Evolutionary conservation across 2,888 invertebrate species (phyloP), one percentile per base, ranked within the genome.

Genomic region (Ypsolopha scabrella): DNA sequence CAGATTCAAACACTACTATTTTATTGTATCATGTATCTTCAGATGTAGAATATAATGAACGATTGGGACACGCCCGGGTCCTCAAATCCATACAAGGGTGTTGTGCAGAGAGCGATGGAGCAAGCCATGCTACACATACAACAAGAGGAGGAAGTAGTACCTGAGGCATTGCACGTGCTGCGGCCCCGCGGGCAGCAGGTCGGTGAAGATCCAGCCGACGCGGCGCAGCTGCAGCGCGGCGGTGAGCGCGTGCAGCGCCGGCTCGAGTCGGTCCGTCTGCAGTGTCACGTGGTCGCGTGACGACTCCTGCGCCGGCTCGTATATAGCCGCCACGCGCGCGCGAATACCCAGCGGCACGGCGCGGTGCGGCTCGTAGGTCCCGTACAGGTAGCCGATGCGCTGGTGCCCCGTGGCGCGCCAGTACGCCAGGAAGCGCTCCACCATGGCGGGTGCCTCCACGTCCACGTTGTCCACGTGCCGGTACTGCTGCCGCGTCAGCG

Each of bases 171-270:
- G 87, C 6, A 97, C 97, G 58, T 96, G 96, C 67, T 98, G 98
- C 64, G 90, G 90, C 63, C 90, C 90, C 44, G 92, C 93, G 53
- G 96, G 92, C 64, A 97, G 89, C 57, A 99, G 90, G 88, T 99
- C 99, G 13, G 99, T 99, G 81, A 99, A 99, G 63, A 99, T 95
- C 99, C 99, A 99, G 53, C 99, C 99, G 56, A 99, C 93, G 61
- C 76, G 75, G 57, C 83, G 80, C 64, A 99, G 88, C 24, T 96
- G 96, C 53, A 99, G 89, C 52, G 90, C 88, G 35, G 71, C 79
- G 41, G 97, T 95, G 58, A 99, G 87, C 64, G 90, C 89, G 55
- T 93, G 91, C 36, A 97, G 93, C 54, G 91, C 77, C n/a, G 78
- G 80, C 63, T 89, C 90, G 58, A 88, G 89, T 51, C 93, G 91